A percentile compares a stretch with the other conserved stretches of the same genome.
These are phyloP conservation scores for Mesocricetus auratus DNA, from an alignment of 2,113 vertebrate species.

Conservation along the genomic window DNA sequence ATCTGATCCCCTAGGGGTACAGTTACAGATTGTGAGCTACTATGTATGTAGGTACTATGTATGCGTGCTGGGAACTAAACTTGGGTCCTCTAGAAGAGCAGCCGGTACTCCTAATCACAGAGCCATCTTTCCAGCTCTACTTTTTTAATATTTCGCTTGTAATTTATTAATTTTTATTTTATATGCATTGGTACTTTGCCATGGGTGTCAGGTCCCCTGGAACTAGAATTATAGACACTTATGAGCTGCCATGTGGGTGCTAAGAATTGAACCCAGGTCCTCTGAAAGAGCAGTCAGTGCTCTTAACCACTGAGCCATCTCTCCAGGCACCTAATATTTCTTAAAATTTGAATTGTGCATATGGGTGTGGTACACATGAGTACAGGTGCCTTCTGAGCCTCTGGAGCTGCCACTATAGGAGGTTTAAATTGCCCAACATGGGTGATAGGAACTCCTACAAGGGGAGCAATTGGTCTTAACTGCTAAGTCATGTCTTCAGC, in stretches of 20 bases:
- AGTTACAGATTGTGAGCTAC: background rate
- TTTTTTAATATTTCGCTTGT: too few relatives aligned
- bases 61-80: too few relatives aligned
- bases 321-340: background rate
- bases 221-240: background rate
- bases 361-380: background rate
- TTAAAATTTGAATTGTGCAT: background rate
- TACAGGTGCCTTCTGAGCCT: background rate
- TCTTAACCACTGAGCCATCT: background rate
- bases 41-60: too few relatives aligned
- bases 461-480: background rate
- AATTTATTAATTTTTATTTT: too few relatives aligned
- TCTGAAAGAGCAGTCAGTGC: background rate
- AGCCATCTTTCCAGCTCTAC: too few relatives aligned
- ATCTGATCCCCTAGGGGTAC: background rate
- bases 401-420: background rate
- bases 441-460: background rate
- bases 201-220: too few relatives aligned
- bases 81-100: too few relatives aligned
- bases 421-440: background rate
- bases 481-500: background rate
- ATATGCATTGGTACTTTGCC: too few relatives aligned
- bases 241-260: background rate
- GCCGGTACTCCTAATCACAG: too few relatives aligned
- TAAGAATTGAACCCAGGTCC: background rate